Evolutionary conservation across 2,113 vertebrate species (phyloP), one percentile per base, ranked within the genome.

Genomic region (Otocyon megalotis): DNA sequence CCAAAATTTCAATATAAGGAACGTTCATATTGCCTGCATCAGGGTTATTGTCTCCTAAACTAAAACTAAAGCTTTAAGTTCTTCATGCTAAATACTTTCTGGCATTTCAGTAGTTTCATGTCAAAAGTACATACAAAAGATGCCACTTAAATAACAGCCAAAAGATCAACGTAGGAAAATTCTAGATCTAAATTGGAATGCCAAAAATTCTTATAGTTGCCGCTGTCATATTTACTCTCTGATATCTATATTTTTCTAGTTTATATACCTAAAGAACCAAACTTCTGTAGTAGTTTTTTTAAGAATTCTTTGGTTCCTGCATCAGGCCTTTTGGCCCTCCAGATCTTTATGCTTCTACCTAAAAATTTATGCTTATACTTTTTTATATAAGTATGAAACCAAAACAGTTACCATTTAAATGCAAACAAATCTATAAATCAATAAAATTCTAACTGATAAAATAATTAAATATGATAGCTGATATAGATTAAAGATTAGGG

Each of bases 21-120:
- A 98, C 95, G 97, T 97, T 96, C 85, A 97, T 53, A 77, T 96
- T 93, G 94, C 89, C 87, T 88, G 15, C 95, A 97, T 96, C 96
- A 96, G 67, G 50, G 32, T 3, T 87, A n/a, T 69, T 97, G 90
- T 96, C 97, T 98, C 95, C 56, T 37, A 60, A 83, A 20, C 0
- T 87, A 94, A 9, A 1, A n/a, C 28, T 81, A 94, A 88, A 48
- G 37, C 67, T 92, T 3, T 50, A 35, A 84, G 71, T 88, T 92
- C 58, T 90, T 94, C 8, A 54, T 87, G 0, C 0, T 4, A 89
- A 95, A 54, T 2, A 0, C 50, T 97, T 85, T 37, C 37, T 71
- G 50, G 32, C 11, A 60, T 26, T 80, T 89, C 48, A 84, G 15
- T 88, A 93, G 48, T 67, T 90, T 30, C 30, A 28, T 60, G 43